Evolutionary conservation across 2,113 vertebrate genomes (phyloP).

Genomic region (Candoia aspera): DNA sequence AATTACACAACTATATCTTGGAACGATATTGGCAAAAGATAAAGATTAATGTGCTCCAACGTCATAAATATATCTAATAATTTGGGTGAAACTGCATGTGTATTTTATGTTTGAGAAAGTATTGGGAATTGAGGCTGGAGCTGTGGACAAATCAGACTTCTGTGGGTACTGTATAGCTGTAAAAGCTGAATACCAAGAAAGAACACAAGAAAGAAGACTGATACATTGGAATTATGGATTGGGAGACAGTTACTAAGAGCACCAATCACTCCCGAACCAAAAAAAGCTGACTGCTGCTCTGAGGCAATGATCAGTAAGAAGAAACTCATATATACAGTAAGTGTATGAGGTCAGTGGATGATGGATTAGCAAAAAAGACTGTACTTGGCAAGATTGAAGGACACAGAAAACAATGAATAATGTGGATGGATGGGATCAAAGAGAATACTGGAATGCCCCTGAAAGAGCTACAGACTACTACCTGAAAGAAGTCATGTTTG

Average conservation of each 20-base stretch:
- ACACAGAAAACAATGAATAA: not conserved
- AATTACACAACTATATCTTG: not conserved
- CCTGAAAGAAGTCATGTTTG: not conserved
- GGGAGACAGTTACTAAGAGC: not conserved
- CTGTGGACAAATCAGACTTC: not conserved
- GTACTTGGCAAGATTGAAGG: not conserved
- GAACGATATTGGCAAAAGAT: not conserved
- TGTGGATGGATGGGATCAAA: not conserved
- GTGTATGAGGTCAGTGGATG: not conserved
- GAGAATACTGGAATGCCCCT: not conserved
- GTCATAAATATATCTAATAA: not conserved
- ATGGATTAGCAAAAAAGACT: not conserved
- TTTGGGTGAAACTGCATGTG: not conserved
- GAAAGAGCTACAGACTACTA: not conserved
- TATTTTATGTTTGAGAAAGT: not conserved
- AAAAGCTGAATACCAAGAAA: not conserved
- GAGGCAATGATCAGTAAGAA: not conserved
- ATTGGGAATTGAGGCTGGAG: not conserved
- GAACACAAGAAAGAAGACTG: not conserved
- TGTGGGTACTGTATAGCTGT: not conserved
- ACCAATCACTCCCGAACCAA: not conserved
- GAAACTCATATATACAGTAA: not conserved
- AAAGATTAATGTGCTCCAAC: not conserved
- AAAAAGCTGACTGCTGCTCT: not conserved
- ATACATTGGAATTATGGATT: not conserved